phyloP scores from a whole-genome alignment of 2,888 invertebrate species.

The Frankliniella intonsa region DNA sequence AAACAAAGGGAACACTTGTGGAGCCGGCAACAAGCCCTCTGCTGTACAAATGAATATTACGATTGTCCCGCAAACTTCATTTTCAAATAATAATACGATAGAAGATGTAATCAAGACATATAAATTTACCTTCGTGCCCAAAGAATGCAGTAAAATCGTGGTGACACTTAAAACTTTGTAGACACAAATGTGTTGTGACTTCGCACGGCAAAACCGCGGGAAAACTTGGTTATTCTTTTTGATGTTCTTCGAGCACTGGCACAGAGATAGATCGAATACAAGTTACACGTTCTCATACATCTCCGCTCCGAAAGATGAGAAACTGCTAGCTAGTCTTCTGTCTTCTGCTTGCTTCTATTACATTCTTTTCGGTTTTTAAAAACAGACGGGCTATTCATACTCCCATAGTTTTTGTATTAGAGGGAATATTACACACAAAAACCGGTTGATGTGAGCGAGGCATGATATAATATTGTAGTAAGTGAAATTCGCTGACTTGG shows the following conservation, averaged over 20 bases:
- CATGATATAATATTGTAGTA: no score
- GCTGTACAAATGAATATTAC: background rate
- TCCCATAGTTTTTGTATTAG: no score
- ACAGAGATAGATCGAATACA: background rate
- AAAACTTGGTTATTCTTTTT: background rate
- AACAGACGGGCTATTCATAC: no score
- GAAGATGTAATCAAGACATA: background rate
- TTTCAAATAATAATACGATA: background rate
- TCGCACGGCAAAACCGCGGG: background rate
- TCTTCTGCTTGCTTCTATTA: background rate
- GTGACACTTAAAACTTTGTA: background rate
- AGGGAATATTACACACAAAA: no score
- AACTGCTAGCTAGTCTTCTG: background rate
- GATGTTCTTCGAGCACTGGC: background rate
- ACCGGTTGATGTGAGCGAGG: no score
- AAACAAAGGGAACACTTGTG: conserved; percentile 8
- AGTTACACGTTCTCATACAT: no score
- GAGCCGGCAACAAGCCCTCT: background rate
- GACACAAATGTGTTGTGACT: background rate
- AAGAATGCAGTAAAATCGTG: background rate
- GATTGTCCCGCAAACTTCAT: background rate
- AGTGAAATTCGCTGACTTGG: no score
- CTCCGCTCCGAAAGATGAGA: no score
- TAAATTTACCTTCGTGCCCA: background rate
- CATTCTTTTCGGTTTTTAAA: no score